Conservation (phyloP, 2,797 vertebrate genomes). For the Thamnophis elegans region DNA sequence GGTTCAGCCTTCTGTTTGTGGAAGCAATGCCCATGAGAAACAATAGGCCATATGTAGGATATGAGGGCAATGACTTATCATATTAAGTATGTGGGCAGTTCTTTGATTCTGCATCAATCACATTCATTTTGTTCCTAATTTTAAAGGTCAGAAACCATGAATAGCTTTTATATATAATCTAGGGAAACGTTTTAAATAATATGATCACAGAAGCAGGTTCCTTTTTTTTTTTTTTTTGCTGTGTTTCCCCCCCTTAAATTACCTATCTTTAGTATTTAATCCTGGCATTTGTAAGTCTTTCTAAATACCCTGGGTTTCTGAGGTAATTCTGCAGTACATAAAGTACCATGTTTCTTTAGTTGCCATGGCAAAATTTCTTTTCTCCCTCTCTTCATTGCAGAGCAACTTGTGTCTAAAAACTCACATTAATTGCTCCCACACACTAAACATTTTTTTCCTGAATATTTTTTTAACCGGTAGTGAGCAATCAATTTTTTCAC, state of each 20-base stretch:
- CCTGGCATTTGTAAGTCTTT: rapidly evolving
- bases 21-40: not conserved
- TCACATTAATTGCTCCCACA: not conserved
- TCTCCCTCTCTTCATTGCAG: not conserved
- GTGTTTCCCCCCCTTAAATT: not conserved
- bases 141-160: conserved; percentile 45
- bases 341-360: not conserved
- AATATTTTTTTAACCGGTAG: not conserved
- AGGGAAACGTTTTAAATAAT: conserved; percentile 40
- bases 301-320: not conserved
- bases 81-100: not conserved
- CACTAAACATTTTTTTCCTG: not conserved
- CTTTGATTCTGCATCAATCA: not conserved
- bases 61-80: not conserved
- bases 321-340: conserved; percentile 8
- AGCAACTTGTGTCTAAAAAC: not conserved
- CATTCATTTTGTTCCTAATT: conserved; percentile 39
- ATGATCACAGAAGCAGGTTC: conserved; percentile 33
- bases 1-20: not conserved
- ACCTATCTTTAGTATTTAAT: not conserved
- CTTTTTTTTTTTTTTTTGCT: not conserved
- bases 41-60: not conserved
- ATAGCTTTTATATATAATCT: conserved; percentile 49
- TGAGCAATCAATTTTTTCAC: not conserved
- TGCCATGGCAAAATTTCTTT: conserved; percentile 34